Evolutionary conservation across 1,140 invertebrate species (phyloP), one percentile per base, ranked within the genome.

Genomic region (Rhynchophorus ferrugineus): DNA sequence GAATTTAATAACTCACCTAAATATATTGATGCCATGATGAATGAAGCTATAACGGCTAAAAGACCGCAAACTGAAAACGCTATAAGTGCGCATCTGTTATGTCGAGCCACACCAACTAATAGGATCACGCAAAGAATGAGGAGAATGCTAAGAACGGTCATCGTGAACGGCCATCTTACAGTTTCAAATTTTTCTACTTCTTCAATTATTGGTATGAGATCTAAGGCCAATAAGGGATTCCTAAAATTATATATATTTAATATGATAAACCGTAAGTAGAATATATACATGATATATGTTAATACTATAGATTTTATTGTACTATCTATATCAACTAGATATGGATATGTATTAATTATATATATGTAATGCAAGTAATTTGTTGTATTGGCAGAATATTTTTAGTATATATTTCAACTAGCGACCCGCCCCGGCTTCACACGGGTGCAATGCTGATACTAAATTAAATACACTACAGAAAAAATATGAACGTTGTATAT

Each of bases 41-140:
- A 94, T 56, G 89, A 91, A 53, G 89, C 82, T 57, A 93, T 91
- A n/a, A 94, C 83, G 35, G 89, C 89, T 53, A 91, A 80, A 44
- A 95, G 72, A 20, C 89, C 91, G 61, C 91, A 87, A 22, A 92
- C 89, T 62, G 84, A 83, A 54, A 77, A 89, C 75, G 86, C 84
- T 62, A 91, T 90, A 39, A 91, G 75, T 16, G 85, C 82, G 70
- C 87, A 89, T 59, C 88, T 76, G 2, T 86, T 90, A 69, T 89
- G 85, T 57, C 85, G 76, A 42, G 84, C 85, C 50, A 91, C 83
- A 57, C 87, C 89, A 64, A 89, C 85, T 47, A 91, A 73, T 52
- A 91, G 74, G 37, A 91, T 79, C 49, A 89, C 79, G 68, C 87
- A 89, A 20, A 91, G 77, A 18, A 89, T 78, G 46, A 90, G 78